These are phyloP conservation scores for Pimephales promelas DNA, from an alignment of 2,113 vertebrate species.

Conservation along the genomic window DNA sequence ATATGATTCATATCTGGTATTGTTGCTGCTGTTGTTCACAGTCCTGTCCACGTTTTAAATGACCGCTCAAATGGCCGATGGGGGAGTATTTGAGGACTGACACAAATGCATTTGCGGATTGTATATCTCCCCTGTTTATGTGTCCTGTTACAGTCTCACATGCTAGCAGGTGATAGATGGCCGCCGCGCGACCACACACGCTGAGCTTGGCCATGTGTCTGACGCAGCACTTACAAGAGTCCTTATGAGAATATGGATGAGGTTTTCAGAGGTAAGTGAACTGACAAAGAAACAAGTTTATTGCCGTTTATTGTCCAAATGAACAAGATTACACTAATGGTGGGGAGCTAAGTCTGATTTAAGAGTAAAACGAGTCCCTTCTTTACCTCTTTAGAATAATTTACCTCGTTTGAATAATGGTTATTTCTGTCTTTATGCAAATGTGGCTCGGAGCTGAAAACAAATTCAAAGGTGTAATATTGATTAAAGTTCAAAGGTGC, in stretches of 20 bases:
- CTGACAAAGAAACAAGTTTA: background rate
- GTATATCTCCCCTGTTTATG: constrained; percentile 57
- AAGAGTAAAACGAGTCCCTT: background rate
- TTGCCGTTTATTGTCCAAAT: background rate
- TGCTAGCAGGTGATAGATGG: constrained; percentile 57
- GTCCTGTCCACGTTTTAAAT: constrained; percentile 57
- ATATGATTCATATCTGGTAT: constrained; percentile 56
- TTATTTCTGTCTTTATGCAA: background rate
- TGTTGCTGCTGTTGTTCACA: constrained; percentile 53
- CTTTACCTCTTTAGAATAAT: background rate
- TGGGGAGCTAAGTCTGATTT: background rate
- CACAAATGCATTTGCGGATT: constrained; percentile 59
- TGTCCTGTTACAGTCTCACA: constrained; percentile 50
- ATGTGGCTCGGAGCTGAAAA: background rate
- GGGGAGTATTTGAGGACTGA: constrained; percentile 57
- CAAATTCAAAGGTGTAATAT: background rate
- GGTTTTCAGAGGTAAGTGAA: background rate
- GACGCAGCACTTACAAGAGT: constrained; percentile 45
- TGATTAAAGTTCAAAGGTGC: too few species aligned
- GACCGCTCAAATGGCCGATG: constrained; percentile 53
- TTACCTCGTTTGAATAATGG: background rate
- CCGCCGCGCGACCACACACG: constrained; percentile 47
- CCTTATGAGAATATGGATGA: constrained; percentile 16
- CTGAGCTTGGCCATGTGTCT: constrained; percentile 53
- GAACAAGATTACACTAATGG: background rate